phyloP scores from a whole-genome alignment of 2,888 invertebrate genomes.

The Cantharis rustica region DNA sequence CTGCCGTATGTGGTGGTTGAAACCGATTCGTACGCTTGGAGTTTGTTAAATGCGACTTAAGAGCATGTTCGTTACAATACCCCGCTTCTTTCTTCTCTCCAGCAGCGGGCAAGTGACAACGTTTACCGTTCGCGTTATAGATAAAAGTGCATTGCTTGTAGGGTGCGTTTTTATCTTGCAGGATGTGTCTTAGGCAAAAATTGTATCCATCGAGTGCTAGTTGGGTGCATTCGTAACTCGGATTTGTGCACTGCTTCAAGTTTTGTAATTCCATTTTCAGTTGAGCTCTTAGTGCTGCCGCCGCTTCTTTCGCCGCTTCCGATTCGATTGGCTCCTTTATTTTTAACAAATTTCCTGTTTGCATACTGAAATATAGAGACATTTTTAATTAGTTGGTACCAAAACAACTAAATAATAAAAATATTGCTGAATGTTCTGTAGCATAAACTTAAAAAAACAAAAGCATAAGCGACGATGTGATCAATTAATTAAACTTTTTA shows the following conservation, averaged over 20 bases:
- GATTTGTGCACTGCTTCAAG: slow-evolving; percentile 65
- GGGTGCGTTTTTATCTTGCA: slow-evolving; percentile 82
- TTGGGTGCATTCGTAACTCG: slow-evolving; percentile 69
- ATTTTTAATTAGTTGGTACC: background rate
- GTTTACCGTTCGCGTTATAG: slow-evolving; percentile 68
- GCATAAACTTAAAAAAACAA: background rate
- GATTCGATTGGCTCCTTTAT: slow-evolving; percentile 12
- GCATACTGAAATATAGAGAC: slow-evolving; percentile 32
- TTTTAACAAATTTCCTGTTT: slow-evolving; percentile 26
- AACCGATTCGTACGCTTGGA: slow-evolving; percentile 66
- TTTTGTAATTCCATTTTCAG: slow-evolving; percentile 67
- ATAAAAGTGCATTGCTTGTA: slow-evolving; percentile 80
- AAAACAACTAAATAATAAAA: background rate
- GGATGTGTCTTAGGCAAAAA: slow-evolving; percentile 82
- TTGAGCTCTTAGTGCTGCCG: slow-evolving; percentile 55
- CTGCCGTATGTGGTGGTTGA: slow-evolving; percentile 68
- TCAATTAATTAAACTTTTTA: background rate
- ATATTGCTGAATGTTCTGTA: background rate
- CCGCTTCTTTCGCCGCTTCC: slow-evolving; percentile 33
- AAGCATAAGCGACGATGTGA: background rate
- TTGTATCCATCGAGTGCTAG: slow-evolving; percentile 72
- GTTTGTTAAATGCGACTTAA: slow-evolving; percentile 66
- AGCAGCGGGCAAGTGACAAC: slow-evolving; percentile 80
- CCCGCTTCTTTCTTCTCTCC: slow-evolving; percentile 72
- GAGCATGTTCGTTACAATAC: slow-evolving; percentile 73